Conservation (phyloP, 2,797 vertebrate species). For the Platyrinchus mystaceus region DNA sequence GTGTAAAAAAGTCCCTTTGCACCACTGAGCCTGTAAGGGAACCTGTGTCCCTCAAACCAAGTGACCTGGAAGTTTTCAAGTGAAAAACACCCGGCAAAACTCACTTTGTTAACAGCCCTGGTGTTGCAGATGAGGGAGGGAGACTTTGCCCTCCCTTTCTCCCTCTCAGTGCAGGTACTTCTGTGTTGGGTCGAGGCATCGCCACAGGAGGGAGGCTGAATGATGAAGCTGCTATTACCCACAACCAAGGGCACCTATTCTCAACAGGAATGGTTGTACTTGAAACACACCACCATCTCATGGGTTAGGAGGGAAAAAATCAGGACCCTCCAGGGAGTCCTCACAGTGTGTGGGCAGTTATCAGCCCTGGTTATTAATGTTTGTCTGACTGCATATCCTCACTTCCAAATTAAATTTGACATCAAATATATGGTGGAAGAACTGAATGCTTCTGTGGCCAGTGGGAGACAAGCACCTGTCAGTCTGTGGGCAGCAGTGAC, state of each 20-base stretch:
- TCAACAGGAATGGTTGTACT: neutral
- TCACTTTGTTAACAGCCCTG: neutral
- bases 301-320: neutral
- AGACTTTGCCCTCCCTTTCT: neutral
- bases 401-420: neutral
- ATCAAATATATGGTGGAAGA: fast-evolving
- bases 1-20: neutral
- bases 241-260: neutral
- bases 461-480: neutral
- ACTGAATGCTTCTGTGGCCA: fast-evolving
- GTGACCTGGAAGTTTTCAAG: neutral
- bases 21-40: neutral
- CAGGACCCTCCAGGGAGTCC: neutral
- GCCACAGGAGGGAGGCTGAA: neutral
- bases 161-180: neutral
- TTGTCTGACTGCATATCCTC: neutral
- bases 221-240: neutral
- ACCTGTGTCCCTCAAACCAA: neutral
- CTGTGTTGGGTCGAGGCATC: neutral
- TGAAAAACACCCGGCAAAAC: neutral
- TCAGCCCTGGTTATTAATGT: neutral
- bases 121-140: neutral
- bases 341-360: fast-evolving
- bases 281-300: fast-evolving
- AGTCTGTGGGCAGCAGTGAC: fast-evolving